phyloP scores from a whole-genome alignment of 1,140 invertebrate genomes.

The Colletes latitarsis region DNA sequence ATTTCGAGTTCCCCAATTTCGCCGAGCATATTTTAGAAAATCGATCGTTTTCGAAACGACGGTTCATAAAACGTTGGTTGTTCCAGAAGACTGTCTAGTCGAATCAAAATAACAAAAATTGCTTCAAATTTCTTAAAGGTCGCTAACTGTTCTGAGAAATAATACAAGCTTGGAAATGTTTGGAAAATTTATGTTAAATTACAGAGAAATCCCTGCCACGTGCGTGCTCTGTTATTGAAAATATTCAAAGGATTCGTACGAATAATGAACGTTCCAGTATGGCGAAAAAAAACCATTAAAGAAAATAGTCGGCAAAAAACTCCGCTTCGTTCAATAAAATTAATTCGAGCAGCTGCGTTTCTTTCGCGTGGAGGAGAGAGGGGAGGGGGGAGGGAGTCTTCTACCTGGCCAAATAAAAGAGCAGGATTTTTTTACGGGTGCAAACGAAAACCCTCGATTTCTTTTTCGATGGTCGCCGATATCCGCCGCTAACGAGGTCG shows the following conservation, averaged over 20 bases:
- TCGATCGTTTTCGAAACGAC: too few relatives aligned
- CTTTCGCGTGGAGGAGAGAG: background rate
- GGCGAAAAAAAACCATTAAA: background rate
- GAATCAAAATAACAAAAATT: too few relatives aligned
- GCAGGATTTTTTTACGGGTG: slow-evolving; percentile 52
- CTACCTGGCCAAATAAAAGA: slow-evolving; percentile 52
- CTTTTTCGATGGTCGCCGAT: slow-evolving; percentile 54
- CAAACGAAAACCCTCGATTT: slow-evolving; percentile 50
- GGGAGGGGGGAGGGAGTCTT: background rate
- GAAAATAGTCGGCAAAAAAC: background rate
- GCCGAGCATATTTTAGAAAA: too few relatives aligned
- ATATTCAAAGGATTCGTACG: background rate
- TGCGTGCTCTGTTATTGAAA: background rate
- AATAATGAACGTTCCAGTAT: background rate
- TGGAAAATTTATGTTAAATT: too few relatives aligned
- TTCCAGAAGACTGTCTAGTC: too few relatives aligned
- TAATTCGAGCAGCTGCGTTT: slow-evolving; percentile 38
- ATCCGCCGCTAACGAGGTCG: slow-evolving; percentile 63
- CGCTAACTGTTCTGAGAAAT: too few relatives aligned
- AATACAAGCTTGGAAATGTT: too few relatives aligned
- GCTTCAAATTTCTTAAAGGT: too few relatives aligned
- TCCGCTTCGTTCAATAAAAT: slow-evolving; percentile 16
- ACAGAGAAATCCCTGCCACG: too few relatives aligned
- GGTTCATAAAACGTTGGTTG: too few relatives aligned
- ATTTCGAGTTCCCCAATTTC: too few relatives aligned